These are phyloP conservation scores for Andrena minutula DNA, from an alignment of 2,888 invertebrate species.

Conservation along the genomic window DNA sequence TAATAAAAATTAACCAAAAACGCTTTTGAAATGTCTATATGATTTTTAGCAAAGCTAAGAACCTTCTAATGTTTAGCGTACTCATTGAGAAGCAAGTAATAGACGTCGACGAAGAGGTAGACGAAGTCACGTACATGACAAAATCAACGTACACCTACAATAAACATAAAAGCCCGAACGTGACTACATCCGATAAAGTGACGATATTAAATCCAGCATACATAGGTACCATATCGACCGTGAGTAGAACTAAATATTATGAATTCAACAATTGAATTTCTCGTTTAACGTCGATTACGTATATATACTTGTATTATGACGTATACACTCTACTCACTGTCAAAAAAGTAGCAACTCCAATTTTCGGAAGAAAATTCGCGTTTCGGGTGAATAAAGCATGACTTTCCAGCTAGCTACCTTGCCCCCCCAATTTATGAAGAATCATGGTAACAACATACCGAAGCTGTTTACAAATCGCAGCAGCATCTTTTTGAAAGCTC, in stretches of 20 bases:
- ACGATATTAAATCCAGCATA: conserved; percentile 87
- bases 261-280: background rate
- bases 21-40: no score
- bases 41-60: no score
- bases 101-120: conserved; percentile 85
- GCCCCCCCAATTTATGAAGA: conserved; percentile 84
- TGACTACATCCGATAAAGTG: conserved; percentile 86
- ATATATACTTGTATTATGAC: no score
- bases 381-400: background rate
- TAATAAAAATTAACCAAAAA: conserved; percentile 59
- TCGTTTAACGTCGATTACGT: background rate
- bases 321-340: no score
- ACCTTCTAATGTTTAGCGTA: conserved; percentile 80
- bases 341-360: no score
- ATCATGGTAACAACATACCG: conserved; percentile 86
- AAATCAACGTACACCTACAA: conserved; percentile 87
- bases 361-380: background rate
- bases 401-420: conserved; percentile 84
- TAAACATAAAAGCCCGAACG: conserved; percentile 84
- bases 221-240: conserved; percentile 85
- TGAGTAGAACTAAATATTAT: conserved; percentile 33
- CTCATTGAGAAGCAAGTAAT: conserved; percentile 85
- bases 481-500: conserved; percentile 86
- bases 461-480: conserved; percentile 86
- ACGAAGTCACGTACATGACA: conserved; percentile 86